A percentile compares a stretch with the other conserved stretches of the same genome.
Conservation (phyloP, 2,888 invertebrate genomes). For the Cataglyphis cursor region DNA sequence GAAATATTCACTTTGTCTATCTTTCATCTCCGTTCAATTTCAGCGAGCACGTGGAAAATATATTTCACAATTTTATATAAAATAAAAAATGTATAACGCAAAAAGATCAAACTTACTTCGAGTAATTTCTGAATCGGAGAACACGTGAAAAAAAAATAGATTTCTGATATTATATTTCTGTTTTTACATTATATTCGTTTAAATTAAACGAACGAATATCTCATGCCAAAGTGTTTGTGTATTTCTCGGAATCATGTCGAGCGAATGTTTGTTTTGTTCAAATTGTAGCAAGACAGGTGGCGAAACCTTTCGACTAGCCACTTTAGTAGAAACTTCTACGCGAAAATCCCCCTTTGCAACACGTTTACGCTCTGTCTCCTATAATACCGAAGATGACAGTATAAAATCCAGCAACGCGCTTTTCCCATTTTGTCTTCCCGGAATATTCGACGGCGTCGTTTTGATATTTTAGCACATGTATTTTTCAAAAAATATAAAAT, state of each 20-base stretch:
- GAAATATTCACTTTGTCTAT: slow-evolving; percentile 27
- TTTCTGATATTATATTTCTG: neutral
- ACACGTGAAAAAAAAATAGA: neutral
- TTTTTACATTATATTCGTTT: neutral
- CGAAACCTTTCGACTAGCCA: slow-evolving; percentile 44
- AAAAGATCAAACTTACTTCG: neutral
- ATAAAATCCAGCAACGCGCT: slow-evolving; percentile 40
- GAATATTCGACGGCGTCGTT: slow-evolving; percentile 12
- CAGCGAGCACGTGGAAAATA: neutral
- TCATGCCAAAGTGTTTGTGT: neutral
- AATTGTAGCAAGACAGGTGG: slow-evolving; percentile 39
- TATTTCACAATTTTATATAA: slow-evolving; percentile 12
- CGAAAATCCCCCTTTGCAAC: slow-evolving; percentile 45
- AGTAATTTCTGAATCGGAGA: neutral
- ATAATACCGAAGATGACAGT: slow-evolving; percentile 31
- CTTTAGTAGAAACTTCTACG: slow-evolving; percentile 41
- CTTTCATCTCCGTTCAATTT: slow-evolving; percentile 27
- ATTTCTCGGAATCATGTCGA: slow-evolving; percentile 26
- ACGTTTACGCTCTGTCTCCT: slow-evolving; percentile 48
- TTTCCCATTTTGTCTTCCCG: slow-evolving; percentile 13
- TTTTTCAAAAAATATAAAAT: slow-evolving; percentile 1
- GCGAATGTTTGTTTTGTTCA: slow-evolving; percentile 29
- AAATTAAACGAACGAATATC: slow-evolving; percentile 24
- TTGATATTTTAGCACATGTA: slow-evolving; percentile 3
- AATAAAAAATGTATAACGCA: neutral